phyloP scores from a whole-genome alignment of 2,113 vertebrate species.

The Gallinago media region DNA sequence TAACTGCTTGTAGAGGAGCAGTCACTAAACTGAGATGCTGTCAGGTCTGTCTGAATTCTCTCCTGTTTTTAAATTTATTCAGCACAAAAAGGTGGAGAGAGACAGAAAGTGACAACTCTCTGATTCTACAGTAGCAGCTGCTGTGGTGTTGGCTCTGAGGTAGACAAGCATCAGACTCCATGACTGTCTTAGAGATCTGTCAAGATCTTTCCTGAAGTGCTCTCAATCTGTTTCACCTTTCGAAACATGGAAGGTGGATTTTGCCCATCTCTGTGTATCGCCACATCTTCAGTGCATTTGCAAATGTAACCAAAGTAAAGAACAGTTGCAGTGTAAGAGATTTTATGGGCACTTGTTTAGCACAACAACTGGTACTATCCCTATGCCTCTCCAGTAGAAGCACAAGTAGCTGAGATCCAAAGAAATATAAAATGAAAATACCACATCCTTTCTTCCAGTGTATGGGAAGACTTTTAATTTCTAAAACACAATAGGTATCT shows the following conservation, averaged over 20 bases:
- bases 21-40: background rate
- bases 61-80: background rate
- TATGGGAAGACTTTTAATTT: background rate
- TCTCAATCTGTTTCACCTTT: background rate
- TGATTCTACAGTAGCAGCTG: background rate
- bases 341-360: background rate
- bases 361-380: background rate
- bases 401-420: background rate
- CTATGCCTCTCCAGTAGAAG: background rate
- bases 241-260: background rate
- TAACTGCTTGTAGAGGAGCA: background rate
- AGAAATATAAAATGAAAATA: background rate
- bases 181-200: background rate
- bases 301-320: background rate
- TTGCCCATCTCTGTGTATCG: background rate
- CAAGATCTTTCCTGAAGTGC: background rate
- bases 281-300: background rate
- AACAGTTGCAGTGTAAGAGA: background rate
- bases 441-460: rapidly evolving
- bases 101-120: background rate
- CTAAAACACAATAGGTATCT: background rate
- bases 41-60: background rate
- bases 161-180: background rate
- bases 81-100: background rate
- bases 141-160: background rate